These are phyloP conservation scores for Teleiodes luculella DNA, from an alignment of 2,888 invertebrate genomes.

Conservation along the genomic window DNA sequence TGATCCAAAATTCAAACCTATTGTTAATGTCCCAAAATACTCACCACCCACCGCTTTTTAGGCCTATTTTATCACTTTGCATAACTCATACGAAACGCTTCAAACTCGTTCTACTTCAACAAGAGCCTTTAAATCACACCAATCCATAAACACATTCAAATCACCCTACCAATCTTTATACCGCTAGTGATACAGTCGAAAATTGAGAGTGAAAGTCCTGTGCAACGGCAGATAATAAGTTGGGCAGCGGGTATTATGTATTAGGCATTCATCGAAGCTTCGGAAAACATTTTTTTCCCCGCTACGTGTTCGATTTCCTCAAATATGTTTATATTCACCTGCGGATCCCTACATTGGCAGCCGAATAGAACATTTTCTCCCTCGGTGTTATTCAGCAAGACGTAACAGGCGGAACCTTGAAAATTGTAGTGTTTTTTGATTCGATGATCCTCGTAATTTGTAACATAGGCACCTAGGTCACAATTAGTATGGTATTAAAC, in stretches of 20 bases:
- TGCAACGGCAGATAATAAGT: background rate
- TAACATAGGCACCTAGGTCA: no score
- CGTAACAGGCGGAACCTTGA: no score
- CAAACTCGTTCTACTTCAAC: background rate
- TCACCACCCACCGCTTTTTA: no score
- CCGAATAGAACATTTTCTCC: constrained; percentile 9
- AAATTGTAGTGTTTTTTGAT: no score
- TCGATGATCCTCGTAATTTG: no score
- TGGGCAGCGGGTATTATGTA: background rate
- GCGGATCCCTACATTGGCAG: constrained; percentile 9
- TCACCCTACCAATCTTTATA: no score
- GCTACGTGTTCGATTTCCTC: constrained; percentile 16
- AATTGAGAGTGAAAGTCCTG: background rate
- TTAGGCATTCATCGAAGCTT: constrained; percentile 16
- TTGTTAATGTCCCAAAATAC: no score
- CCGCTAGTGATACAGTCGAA: background rate
- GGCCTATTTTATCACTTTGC: background rate
- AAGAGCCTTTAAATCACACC: background rate
- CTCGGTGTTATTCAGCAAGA: constrained; percentile 1
- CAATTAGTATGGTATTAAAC: no score
- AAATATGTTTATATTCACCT: constrained; percentile 16
- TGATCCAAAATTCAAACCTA: no score
- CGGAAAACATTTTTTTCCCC: constrained; percentile 13
- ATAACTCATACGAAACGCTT: background rate
- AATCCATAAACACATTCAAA: background rate